Percentiles rank a stretch among this genome's conserved stretches.
These are phyloP conservation scores for Toxostoma redivivum DNA, from an alignment of 2,113 vertebrate species.

Conservation along the genomic window DNA sequence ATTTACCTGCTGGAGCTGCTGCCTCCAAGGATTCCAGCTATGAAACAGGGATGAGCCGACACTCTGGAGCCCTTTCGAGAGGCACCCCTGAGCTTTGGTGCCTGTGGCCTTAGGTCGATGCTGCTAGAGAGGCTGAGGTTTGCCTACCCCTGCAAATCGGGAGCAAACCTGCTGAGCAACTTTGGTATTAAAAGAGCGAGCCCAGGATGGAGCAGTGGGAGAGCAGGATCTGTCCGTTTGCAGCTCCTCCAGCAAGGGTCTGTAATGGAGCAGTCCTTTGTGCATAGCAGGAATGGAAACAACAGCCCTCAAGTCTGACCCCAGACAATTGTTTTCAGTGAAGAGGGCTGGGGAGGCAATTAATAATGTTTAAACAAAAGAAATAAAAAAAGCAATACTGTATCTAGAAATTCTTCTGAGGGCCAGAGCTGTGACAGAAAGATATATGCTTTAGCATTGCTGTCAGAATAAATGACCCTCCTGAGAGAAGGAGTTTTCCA, in stretches of 20 bases:
- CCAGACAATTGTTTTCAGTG: constrained; percentile 47
- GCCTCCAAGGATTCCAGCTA: neutral
- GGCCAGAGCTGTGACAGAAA: constrained; percentile 42
- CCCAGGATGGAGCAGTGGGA: neutral
- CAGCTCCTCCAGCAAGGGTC: neutral
- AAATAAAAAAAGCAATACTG: constrained; percentile 22
- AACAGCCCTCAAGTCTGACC: constrained; percentile 51
- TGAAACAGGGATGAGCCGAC: accelerated
- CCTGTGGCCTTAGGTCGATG: neutral
- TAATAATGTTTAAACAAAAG: constrained; percentile 61
- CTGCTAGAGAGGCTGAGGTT: neutral
- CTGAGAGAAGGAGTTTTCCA: constrained; percentile 38
- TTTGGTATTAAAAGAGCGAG: neutral
- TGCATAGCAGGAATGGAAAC: constrained; percentile 28
- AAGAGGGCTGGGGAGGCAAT: constrained; percentile 49
- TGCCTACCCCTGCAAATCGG: neutral
- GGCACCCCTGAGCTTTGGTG: neutral
- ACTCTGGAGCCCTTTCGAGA: neutral
- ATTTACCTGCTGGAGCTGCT: neutral
- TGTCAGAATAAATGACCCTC: constrained; percentile 58
- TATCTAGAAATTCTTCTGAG: constrained; percentile 57
- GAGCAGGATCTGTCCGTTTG: neutral
- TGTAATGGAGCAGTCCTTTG: neutral
- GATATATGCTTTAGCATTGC: constrained; percentile 33
- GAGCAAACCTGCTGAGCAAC: constrained; percentile 17